These are phyloP conservation scores for Xanthorhoe designata DNA, from an alignment of 2,888 invertebrate genomes.

Conservation along the genomic window DNA sequence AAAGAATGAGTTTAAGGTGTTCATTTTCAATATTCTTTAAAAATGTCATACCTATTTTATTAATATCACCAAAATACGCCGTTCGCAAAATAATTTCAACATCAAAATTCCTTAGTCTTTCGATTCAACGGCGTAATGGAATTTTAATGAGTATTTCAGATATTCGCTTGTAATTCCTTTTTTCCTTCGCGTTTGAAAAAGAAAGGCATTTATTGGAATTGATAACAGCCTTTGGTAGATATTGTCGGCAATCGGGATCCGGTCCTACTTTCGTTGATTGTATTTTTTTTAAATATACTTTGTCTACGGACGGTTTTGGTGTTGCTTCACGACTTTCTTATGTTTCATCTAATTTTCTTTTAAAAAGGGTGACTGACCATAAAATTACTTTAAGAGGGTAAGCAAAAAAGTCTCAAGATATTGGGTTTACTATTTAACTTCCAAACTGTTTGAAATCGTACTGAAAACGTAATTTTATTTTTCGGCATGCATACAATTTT, in stretches of 20 bases:
- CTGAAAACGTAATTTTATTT: not conserved
- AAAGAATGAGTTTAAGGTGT: too few relatives aligned
- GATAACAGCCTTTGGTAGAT: constrained; percentile 63
- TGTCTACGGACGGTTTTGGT: constrained; percentile 29
- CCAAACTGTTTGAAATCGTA: not conserved
- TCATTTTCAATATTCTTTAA: constrained; percentile 7
- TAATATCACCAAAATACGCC: constrained; percentile 39
- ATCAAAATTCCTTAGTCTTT: constrained; percentile 61
- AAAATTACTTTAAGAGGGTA: too few relatives aligned
- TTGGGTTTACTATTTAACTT: too few relatives aligned
- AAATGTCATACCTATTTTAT: constrained; percentile 11
- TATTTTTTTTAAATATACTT: constrained; percentile 47
- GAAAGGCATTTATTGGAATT: constrained; percentile 68
- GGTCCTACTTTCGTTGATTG: constrained; percentile 63
- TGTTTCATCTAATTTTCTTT: constrained; percentile 1
- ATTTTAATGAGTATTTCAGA: constrained; percentile 78
- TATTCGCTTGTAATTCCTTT: constrained; percentile 65
- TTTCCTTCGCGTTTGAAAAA: constrained; percentile 56
- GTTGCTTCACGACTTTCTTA: constrained; percentile 3
- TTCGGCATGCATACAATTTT: too few relatives aligned
- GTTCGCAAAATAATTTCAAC: constrained; percentile 58
- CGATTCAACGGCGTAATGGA: constrained; percentile 70
- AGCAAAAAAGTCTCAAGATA: too few relatives aligned
- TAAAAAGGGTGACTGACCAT: too few relatives aligned
- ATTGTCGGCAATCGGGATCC: constrained; percentile 58